Percentiles rank a stretch among this genome's conserved stretches.
phyloP scores from a whole-genome alignment of 2,888 invertebrate species.

The Onthophagus sagittarius region DNA sequence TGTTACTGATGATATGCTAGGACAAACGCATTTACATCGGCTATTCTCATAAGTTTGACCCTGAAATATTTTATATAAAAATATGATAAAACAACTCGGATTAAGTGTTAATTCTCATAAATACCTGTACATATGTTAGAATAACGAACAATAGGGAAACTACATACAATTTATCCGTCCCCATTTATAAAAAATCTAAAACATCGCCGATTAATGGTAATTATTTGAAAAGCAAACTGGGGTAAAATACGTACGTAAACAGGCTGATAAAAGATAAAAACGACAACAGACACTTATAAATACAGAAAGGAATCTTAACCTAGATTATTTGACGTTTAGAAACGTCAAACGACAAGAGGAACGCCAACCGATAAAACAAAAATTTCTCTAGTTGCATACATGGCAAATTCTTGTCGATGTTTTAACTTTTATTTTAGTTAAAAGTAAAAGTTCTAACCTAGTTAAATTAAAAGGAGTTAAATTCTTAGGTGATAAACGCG shows the following conservation, averaged over 20 bases:
- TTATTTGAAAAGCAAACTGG: too few relatives aligned
- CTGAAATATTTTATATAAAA: conserved; percentile 43
- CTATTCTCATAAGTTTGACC: conserved; percentile 78
- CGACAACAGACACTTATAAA: background rate
- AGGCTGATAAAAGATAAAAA: background rate
- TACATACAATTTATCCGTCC: background rate
- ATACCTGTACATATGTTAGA: conserved; percentile 18
- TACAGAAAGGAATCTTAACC: conserved; percentile 6
- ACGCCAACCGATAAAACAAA: conserved; percentile 17
- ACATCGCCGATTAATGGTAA: background rate
- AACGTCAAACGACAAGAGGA: background rate
- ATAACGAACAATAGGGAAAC: background rate
- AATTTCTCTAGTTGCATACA: conserved; percentile 15
- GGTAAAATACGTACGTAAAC: background rate
- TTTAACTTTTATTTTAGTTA: conserved; percentile 1
- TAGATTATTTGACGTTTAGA: conserved; percentile 8
- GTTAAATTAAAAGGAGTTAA: too few relatives aligned
- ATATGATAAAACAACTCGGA: background rate
- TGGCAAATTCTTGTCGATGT: conserved; percentile 16
- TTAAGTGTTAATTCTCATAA: background rate
- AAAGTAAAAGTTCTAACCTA: too few relatives aligned
- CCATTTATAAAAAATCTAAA: conserved; percentile 3
- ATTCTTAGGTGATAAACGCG: too few relatives aligned
- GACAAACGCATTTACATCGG: conserved; percentile 83
- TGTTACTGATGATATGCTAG: conserved; percentile 70